A percentile compares a stretch with the other conserved stretches of the same genome.
These are phyloP conservation scores for Cheiracanthium punctorium DNA, from an alignment of 2,888 invertebrate species.

Conservation along the genomic window DNA sequence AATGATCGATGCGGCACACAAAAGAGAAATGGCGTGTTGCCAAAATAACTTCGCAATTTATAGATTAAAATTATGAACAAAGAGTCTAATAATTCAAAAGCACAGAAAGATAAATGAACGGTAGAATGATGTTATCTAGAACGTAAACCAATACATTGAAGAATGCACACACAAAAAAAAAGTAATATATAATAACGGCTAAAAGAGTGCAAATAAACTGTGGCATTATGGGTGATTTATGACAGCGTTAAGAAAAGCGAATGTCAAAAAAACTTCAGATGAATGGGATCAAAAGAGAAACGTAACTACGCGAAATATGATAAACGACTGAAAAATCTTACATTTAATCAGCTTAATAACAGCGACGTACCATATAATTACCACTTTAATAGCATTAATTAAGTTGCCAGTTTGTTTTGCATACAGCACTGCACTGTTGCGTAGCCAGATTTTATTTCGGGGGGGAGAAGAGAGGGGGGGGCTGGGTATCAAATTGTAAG, in stretches of 20 bases:
- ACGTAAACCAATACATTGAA: not conserved
- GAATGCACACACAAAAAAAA: not conserved
- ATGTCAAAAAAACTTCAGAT: not conserved
- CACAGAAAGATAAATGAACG: not conserved
- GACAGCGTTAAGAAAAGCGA: not conserved
- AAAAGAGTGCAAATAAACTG: not conserved
- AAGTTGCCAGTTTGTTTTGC: not conserved
- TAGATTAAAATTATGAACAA: conserved; percentile 9
- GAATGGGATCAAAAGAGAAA: not conserved
- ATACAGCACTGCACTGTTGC: too few relatives aligned
- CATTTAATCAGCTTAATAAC: not conserved
- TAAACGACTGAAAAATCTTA: not conserved
- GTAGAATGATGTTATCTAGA: not conserved
- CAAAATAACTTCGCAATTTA: not conserved
- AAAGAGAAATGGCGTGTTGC: not conserved
- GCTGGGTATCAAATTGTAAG: too few relatives aligned
- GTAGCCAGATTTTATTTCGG: too few relatives aligned
- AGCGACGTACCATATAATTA: not conserved
- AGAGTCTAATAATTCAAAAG: not conserved
- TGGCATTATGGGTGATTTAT: not conserved
- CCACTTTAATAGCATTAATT: not conserved
- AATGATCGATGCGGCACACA: not conserved
- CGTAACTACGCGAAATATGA: not conserved
- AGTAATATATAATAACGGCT: not conserved
- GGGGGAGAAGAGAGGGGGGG: too few relatives aligned